Evolutionary conservation across 1,140 invertebrate species (phyloP).

Genomic region (Micrasema longulum): DNA sequence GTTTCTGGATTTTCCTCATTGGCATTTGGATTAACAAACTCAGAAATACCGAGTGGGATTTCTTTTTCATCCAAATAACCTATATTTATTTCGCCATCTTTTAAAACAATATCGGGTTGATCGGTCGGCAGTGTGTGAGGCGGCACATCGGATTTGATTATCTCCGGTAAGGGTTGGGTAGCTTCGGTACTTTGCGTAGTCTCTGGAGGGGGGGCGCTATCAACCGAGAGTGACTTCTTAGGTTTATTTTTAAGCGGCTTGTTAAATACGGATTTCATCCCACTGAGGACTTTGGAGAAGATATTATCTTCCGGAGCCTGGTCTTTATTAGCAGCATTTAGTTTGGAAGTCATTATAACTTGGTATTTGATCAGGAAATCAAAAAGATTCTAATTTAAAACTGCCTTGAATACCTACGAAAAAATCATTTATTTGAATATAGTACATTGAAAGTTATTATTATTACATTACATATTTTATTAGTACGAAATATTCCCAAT

Average conservation of each 20-base stretch:
- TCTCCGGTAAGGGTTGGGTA: too few relatives aligned
- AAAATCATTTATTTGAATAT: not conserved
- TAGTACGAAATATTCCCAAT: too few relatives aligned
- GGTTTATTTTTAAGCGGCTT: conserved; percentile 39
- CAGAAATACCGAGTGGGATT: not conserved
- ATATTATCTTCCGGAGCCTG: conserved; percentile 39
- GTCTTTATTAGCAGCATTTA: not conserved
- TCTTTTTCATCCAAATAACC: not conserved
- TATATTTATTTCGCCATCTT: conserved; percentile 5
- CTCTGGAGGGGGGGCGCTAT: conserved; percentile 8
- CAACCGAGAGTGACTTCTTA: conserved; percentile 34
- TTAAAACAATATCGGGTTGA: not conserved
- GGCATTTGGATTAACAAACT: conserved; percentile 1
- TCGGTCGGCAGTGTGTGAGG: too few relatives aligned
- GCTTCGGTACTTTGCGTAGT: not conserved
- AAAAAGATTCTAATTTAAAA: too few relatives aligned
- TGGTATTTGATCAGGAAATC: too few relatives aligned
- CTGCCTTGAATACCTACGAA: not conserved
- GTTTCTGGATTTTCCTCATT: conserved; percentile 7
- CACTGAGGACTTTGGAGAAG: conserved; percentile 51
- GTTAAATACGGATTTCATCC: conserved; percentile 53
- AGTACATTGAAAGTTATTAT: not conserved
- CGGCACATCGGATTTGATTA: not conserved
- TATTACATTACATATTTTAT: not conserved
- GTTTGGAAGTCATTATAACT: too few relatives aligned